Conservation (phyloP, 2,113 vertebrate genomes). For the Ascaphus truei region DNA sequence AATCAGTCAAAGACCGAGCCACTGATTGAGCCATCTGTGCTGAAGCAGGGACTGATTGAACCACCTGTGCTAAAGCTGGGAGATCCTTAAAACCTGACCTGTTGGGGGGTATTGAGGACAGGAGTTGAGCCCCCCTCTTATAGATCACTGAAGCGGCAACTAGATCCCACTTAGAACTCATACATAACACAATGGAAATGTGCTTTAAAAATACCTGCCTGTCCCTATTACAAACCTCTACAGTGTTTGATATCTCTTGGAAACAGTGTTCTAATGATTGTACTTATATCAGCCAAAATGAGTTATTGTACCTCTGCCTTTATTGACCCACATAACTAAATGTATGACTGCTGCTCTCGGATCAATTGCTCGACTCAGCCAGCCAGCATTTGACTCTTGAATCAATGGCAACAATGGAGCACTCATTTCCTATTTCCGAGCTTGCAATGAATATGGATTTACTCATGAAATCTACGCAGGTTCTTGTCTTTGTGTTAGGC, state of each 20-base stretch:
- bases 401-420: neutral
- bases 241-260: neutral
- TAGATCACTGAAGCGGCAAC: no score
- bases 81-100: no score
- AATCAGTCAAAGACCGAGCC: no score
- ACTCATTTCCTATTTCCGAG: neutral
- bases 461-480: neutral
- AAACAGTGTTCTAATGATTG: neutral
- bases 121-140: no score
- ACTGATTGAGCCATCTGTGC: no score
- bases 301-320: neutral
- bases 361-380: constrained; percentile 33
- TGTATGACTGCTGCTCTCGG: neutral
- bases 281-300: neutral
- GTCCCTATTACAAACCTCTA: neutral
- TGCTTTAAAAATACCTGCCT: neutral
- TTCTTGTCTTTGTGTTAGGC: neutral
- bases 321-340: constrained; percentile 3
- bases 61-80: no score
- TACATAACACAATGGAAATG: neutral
- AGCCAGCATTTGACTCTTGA: constrained; percentile 7
- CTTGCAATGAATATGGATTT: constrained; percentile 3
- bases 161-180: no score
- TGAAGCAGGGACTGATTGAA: no score
- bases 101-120: no score